Evolutionary conservation across 2,113 vertebrate species (phyloP), one percentile per base, ranked within the genome.

Genomic region (Microtus montanus): DNA sequence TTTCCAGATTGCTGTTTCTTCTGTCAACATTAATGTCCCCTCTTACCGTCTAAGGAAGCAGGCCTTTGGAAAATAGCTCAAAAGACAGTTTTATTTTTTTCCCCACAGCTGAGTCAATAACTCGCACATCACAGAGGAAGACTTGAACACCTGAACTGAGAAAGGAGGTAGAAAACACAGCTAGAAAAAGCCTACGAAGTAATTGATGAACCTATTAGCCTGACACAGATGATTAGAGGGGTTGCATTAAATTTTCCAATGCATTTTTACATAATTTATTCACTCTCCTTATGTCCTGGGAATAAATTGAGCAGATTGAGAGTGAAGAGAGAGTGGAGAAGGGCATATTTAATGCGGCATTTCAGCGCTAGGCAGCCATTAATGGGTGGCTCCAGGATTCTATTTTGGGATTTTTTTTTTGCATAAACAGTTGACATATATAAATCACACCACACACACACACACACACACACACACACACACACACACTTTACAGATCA

Each of bases 331-430:
- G 30, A 92, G 30, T 68, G 52, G 38, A 80, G 96, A 90, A 82
- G 61, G 63, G 13, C 26, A 33, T 78, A 49, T 91, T 91, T 83
- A 85, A 71, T 85, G 41, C 35, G 41, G 13, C 74, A 19, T 75
- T 88, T 90, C n/a, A 44, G 14, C n/a, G 70, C 64, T 87, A 33
- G 17, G 44, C 47, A 94, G 61, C 63, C 9, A 61, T 61, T 82
- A 93, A 75, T 52, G 12, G 71, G 1, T 84, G 44, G 71, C 75
- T 84, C 44, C 30, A 82, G 95, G 47, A 77, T 89, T 87, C 78
- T 49, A 85, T 66, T 92, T 95, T 66, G 20, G 89, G 80, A 58
- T 80, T 20, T 93, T 94, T 94, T 93, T 95, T 95, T 97, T 94
- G 44, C 87, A 78, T 85, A 52, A 92, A 92, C 90, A 92, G 95